These are phyloP conservation scores for Helicoverpa zea DNA, from an alignment of 1,140 invertebrate species.

Conservation along the genomic window DNA sequence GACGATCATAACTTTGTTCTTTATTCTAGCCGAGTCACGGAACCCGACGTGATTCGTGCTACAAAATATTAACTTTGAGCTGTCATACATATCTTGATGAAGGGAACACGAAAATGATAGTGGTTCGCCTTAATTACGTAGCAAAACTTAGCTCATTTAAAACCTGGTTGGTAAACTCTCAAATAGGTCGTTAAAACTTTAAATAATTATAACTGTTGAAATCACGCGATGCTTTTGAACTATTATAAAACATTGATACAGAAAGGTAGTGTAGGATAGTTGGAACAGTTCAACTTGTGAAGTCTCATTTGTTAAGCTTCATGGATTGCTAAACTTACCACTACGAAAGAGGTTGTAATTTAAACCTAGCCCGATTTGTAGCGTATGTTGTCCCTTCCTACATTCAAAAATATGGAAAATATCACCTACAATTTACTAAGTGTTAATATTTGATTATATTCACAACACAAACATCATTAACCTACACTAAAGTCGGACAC, in stretches of 20 bases:
- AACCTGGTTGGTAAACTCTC: background rate
- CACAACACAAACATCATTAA: conserved; percentile 7
- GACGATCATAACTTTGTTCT: conserved; percentile 30
- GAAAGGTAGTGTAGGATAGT: background rate
- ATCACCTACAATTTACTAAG: background rate
- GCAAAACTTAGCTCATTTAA: conserved; percentile 44
- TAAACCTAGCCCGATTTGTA: no score
- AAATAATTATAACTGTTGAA: conserved; percentile 40
- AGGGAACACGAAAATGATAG: conserved; percentile 54
- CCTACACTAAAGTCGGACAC: conserved; percentile 23
- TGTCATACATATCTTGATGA: conserved; percentile 60
- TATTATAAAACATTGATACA: conserved; percentile 19
- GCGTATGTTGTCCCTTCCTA: no score
- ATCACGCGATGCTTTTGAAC: conserved; percentile 46
- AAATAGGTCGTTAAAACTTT: conserved; percentile 43
- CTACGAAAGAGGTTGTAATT: no score
- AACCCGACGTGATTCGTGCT: conserved; percentile 44
- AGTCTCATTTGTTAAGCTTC: background rate
- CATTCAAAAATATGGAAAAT: background rate
- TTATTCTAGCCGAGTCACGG: conserved; percentile 40
- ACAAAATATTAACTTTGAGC: conserved; percentile 52
- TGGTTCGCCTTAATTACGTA: conserved; percentile 27
- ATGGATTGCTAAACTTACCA: no score
- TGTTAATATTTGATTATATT: background rate
- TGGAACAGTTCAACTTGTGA: background rate